Conservation (phyloP, 2,113 vertebrate genomes). For the Nasalis larvatus region DNA sequence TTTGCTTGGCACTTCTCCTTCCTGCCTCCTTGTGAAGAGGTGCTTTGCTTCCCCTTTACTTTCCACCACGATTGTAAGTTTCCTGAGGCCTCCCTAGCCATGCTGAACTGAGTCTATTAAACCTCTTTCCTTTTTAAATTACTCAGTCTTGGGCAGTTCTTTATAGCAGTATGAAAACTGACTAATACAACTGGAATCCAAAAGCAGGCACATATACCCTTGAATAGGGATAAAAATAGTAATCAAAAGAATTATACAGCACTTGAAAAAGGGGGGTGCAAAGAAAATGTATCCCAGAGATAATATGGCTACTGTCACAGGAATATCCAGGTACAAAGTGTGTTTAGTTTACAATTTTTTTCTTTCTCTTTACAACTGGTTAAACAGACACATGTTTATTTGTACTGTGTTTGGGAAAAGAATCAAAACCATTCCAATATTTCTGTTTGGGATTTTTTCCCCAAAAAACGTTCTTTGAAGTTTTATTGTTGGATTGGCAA, state of each 20-base stretch:
- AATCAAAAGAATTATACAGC: slow-evolving; percentile 40
- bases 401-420: slow-evolving; percentile 38
- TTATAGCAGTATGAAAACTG: too few relatives aligned
- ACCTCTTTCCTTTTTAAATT: too few relatives aligned
- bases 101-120: too few relatives aligned
- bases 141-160: too few relatives aligned
- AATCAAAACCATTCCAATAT: not conserved
- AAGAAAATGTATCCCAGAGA: not conserved
- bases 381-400: slow-evolving; percentile 72
- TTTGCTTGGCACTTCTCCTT: too few relatives aligned
- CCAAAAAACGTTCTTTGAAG: not conserved
- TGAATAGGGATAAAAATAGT: not conserved
- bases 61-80: too few relatives aligned
- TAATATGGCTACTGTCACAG: slow-evolving; percentile 34
- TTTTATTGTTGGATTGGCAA: slow-evolving; percentile 66
- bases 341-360: slow-evolving; percentile 46
- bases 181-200: too few relatives aligned
- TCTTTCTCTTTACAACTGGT: slow-evolving; percentile 70
- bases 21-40: too few relatives aligned
- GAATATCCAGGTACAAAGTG: slow-evolving; percentile 60
- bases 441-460: slow-evolving; percentile 54
- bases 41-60: too few relatives aligned
- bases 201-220: not conserved
- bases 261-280: not conserved
- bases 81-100: too few relatives aligned